Percentiles rank a stretch among this genome's conserved stretches.
Conservation (phyloP, 2,888 invertebrate genomes). For the Oscheius sp. region DNA sequence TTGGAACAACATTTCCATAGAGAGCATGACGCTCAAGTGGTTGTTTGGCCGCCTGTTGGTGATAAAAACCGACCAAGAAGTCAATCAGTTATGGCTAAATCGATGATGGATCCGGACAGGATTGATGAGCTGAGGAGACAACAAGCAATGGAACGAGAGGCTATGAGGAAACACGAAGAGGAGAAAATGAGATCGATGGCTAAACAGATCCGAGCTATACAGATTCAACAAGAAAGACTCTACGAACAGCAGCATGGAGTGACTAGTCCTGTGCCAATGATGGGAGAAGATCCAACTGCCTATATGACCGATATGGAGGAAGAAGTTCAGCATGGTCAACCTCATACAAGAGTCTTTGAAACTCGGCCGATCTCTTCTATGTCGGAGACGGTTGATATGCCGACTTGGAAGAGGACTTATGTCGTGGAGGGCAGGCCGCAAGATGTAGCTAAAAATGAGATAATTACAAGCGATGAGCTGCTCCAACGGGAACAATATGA, state of each 20-base stretch:
- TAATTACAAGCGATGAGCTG: conserved; percentile 66
- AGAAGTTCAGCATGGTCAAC: background rate
- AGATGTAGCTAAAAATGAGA: conserved; percentile 65
- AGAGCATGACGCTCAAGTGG: conserved; percentile 51
- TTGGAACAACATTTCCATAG: conserved; percentile 37
- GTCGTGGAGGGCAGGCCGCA: conserved; percentile 53
- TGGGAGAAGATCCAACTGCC: conserved; percentile 30
- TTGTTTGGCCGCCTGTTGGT: conserved; percentile 67
- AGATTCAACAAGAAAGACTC: conserved; percentile 56
- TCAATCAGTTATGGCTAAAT: conserved; percentile 58
- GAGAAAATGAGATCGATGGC: conserved; percentile 48
- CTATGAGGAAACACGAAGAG: conserved; percentile 58
- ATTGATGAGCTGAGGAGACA: conserved; percentile 63
- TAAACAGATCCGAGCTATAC: conserved; percentile 62
- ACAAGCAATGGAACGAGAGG: conserved; percentile 60
- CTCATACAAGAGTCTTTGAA: conserved; percentile 63
- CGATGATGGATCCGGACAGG: conserved; percentile 62
- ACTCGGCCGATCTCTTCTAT: conserved; percentile 64
- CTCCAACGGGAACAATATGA: conserved; percentile 66
- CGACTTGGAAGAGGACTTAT: conserved; percentile 64
- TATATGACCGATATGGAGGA: conserved; percentile 20
- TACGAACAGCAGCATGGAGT: conserved; percentile 56
- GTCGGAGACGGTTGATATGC: conserved; percentile 40
- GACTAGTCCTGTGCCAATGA: conserved; percentile 53
- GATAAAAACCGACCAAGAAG: conserved; percentile 52